phyloP scores from a whole-genome alignment of 1,140 invertebrate species.

The Trichonephila clavipes region DNA sequence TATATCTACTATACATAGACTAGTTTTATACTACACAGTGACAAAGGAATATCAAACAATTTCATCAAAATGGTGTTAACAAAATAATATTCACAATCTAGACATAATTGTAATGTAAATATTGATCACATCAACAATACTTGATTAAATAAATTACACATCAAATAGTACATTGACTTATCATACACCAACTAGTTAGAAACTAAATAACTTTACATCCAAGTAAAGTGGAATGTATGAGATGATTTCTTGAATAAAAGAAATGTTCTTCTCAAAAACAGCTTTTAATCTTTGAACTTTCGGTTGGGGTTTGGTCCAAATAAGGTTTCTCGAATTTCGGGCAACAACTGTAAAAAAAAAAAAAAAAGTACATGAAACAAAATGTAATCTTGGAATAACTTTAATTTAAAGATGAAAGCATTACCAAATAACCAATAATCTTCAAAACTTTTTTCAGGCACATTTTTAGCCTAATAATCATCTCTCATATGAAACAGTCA shows the following conservation, averaged over 20 bases:
- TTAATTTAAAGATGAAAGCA: too few relatives aligned
- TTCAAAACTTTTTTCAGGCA: too few relatives aligned
- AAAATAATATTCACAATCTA: not conserved
- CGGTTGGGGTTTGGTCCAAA: constrained; percentile 97
- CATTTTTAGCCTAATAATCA: too few relatives aligned
- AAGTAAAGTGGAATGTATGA: constrained; percentile 43
- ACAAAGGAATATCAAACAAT: not conserved
- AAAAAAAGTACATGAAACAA: constrained; percentile 46
- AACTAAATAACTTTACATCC: constrained; percentile 11
- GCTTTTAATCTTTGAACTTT: constrained; percentile 94
- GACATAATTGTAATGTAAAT: not conserved
- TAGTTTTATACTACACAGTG: not conserved
- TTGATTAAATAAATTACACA: constrained; percentile 54
- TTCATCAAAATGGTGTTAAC: not conserved
- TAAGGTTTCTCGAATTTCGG: constrained; percentile 94
- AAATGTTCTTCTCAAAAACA: not conserved
- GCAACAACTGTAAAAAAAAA: constrained; percentile 85
- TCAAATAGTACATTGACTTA: not conserved
- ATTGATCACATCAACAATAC: not conserved
- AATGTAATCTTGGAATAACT: not conserved
- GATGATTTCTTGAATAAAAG: constrained; percentile 48
- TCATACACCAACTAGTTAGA: not conserved
- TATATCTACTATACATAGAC: not conserved
- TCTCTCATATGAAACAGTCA: too few relatives aligned
- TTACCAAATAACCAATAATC: too few relatives aligned